Evolutionary conservation across 2,888 invertebrate species (phyloP).

Genomic region (Athalia cordata): DNA sequence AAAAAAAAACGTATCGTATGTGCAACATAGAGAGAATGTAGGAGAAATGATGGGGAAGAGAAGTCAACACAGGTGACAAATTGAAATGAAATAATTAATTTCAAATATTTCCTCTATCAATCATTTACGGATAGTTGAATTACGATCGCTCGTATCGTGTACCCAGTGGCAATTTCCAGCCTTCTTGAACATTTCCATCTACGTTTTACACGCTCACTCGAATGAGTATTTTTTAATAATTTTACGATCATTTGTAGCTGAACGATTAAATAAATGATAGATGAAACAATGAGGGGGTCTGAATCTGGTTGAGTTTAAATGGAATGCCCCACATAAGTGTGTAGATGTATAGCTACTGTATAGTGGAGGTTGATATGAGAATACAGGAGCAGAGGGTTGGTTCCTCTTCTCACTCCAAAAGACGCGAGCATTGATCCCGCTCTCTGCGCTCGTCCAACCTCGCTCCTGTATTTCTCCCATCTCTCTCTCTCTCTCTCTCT

Average conservation of each 20-base stretch:
- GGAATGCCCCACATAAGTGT: too few species aligned
- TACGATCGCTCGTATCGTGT: constrained; percentile 15
- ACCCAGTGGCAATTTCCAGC: background rate
- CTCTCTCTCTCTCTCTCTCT: constrained; percentile 48
- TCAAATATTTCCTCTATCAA: constrained; percentile 26
- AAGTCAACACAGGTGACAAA: constrained; percentile 32
- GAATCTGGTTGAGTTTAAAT: too few species aligned
- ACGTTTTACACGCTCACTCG: background rate
- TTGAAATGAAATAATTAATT: background rate
- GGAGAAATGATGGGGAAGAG: background rate
- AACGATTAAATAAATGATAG: too few species aligned
- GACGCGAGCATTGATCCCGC: constrained; percentile 65
- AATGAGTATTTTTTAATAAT: constrained; percentile 49
- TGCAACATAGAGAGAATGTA: too few species aligned
- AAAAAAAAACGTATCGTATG: too few species aligned
- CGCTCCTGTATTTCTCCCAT: constrained; percentile 47
- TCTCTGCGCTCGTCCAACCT: constrained; percentile 46
- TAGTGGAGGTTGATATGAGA: constrained; percentile 33
- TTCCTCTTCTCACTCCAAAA: constrained; percentile 51
- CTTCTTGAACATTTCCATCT: background rate
- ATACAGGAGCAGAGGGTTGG: constrained; percentile 44
- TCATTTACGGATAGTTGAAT: constrained; percentile 32
- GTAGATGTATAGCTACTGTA: constrained; percentile 55
- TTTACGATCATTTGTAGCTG: constrained; percentile 41
- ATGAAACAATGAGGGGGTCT: too few species aligned